Evolutionary conservation across 2,113 vertebrate species (phyloP), one percentile per base, ranked within the genome.

Genomic region (Amphiprion percula): DNA sequence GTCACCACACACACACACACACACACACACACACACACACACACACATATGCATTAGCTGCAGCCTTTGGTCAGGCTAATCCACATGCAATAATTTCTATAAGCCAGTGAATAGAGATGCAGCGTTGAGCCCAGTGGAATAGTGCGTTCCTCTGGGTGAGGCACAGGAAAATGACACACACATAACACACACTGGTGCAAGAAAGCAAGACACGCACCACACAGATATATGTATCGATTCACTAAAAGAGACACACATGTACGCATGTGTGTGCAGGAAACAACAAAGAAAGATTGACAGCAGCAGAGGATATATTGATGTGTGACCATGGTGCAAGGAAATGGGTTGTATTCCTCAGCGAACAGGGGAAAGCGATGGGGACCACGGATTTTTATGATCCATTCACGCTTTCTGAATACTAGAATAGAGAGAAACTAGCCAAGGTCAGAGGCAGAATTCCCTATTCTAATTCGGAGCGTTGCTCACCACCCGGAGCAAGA

Each of bases 381-480:
- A 86, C 79, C 63, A 33, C 41, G 79, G 61, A 62, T 85, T 91
- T 90, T 90, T 64, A 90, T 82, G 78, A 83, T 87, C 76, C 50
- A 30, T 83, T 88, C 80, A 91, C 44, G 63, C 82, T 74, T 77
- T 62, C 74, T 84, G 81, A 88, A 90, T 84, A 75, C 69, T 33
- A 71, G 79, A 85, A 85, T 77, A 71, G 56, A 79, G 61, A 82
- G 30, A 39, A 85, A 77, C 61, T 37, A 47, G 80, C 83, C 88
- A 91, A 91, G 93, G 91, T 91, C 93, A 92, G 87, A 78, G 47
- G 64, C 73, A 90, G 75, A 88, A 87, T 85, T 90, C 88, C 80
- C 80, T 63, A 79, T 90, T 90, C 82, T 87, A 85, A 91, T 92
- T 90, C 19, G 21, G 26, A 74, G 69, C 64, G 7, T 70, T 74